phyloP scores from a whole-genome alignment of 2,113 vertebrate genomes.

The Thamnophis sirtalis region DNA sequence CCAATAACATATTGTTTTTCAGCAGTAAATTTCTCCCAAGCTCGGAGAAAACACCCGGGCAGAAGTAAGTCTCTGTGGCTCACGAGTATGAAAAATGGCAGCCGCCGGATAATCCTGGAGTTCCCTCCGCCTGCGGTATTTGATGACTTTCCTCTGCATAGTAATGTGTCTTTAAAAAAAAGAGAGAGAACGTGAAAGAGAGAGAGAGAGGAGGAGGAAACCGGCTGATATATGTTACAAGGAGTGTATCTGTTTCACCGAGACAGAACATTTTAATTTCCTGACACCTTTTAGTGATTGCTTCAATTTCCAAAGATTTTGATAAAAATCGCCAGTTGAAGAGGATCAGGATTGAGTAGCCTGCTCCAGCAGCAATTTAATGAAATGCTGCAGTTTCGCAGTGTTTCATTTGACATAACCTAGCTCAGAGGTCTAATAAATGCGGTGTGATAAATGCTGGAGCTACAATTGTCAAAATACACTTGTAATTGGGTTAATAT shows the following conservation, averaged over 20 bases:
- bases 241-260: constrained; percentile 81
- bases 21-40: constrained; percentile 28
- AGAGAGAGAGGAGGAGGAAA: constrained; percentile 63
- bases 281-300: constrained; percentile 89
- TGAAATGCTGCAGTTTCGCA: constrained; percentile 76
- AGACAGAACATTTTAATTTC: constrained; percentile 92
- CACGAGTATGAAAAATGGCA: constrained; percentile 72
- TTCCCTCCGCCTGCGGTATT: constrained; percentile 63
- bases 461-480: constrained; percentile 88
- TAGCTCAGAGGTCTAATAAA: constrained; percentile 81
- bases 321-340: constrained; percentile 88
- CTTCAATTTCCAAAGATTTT: constrained; percentile 95
- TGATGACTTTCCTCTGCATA: constrained; percentile 76
- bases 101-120: constrained; percentile 69
- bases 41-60: constrained; percentile 1
- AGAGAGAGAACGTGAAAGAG: constrained; percentile 62
- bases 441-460: constrained; percentile 82
- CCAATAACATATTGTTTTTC: not conserved
- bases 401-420: constrained; percentile 80
- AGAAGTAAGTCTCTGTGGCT: constrained; percentile 31
- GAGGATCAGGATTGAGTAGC: constrained; percentile 79
- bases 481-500: constrained; percentile 99
- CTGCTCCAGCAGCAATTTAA: constrained; percentile 73
- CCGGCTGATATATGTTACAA: constrained; percentile 83
- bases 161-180: constrained; percentile 81